Base-by-base conservation (phyloP, 2,888 invertebrate genomes). In the Cactoblastis cactorum region DNA sequence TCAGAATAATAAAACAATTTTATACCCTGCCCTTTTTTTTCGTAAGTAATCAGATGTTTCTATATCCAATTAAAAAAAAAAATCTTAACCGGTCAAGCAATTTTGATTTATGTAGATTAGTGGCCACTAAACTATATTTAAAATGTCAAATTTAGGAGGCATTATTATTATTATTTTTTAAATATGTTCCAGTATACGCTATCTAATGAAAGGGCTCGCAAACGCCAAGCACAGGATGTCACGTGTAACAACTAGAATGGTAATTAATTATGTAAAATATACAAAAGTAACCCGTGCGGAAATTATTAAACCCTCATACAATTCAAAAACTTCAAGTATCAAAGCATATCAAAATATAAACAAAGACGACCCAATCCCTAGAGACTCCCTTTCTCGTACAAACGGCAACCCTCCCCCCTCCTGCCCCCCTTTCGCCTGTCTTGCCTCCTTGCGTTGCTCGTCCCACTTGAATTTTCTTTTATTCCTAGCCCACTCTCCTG, bases 381-480 rank as follows among this genome's bases (percentile, higher is more conserved):
- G 74, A 74, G 77, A 74, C 69, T 61, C 58, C 64, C 59, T 51
- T 57, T 56, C 52, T 50, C 53, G 51, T 49, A 50, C 50, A 51
- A 53, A 50, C 49, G 41, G 37, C 52, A 28, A 47, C 28, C 38
- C 58, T 58, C 58, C 58, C 54, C 53, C 49, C 58, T 55, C 52
- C 52, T 57, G 51, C 63, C 65, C 63, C 61, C 56, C 55, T 43
- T 51, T 55, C 58, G 57, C 59, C 65, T 67, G 65, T 71, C 73
- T 73, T 73, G 62, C 70, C 70, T 71, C 73, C 67, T 56, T 62
- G 58, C 63, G 61, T 69, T 71, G 68, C 72, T 69, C 85, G 76
- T 83, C 86, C 85, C 83, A 84, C 87, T 87, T 74, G 72, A 87
- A 71, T 67, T 83, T 84, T 83, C 86, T 86, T 87, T 88, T 87